Conservation (phyloP, 2,888 invertebrate species). For the Vesta saturnalis region DNA sequence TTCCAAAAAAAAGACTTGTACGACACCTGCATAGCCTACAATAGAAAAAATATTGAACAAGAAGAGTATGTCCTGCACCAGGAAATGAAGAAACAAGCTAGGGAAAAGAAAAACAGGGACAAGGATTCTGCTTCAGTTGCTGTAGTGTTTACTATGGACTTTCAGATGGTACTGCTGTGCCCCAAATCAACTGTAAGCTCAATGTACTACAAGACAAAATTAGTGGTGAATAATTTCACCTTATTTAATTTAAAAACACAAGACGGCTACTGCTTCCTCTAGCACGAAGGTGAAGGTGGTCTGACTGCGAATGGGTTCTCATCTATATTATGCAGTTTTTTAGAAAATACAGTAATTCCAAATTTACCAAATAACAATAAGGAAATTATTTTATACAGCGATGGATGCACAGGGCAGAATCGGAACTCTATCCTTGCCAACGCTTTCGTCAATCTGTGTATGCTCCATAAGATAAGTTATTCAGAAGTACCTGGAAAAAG, state of each 20-base stretch:
- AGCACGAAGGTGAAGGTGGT: neutral
- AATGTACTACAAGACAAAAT: too few relatives aligned
- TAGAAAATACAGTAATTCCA: neutral
- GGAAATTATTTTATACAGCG: neutral
- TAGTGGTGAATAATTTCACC: too few relatives aligned
- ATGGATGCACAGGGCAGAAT: neutral
- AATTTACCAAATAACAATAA: neutral
- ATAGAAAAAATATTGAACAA: neutral
- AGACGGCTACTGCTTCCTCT: neutral
- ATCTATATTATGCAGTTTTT: neutral
- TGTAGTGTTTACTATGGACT: too few relatives aligned
- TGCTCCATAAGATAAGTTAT: neutral
- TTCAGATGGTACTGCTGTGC: too few relatives aligned
- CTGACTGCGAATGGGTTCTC: neutral
- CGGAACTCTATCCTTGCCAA: neutral
- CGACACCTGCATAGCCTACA: neutral
- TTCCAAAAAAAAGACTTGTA: neutral
- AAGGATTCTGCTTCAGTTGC: too few relatives aligned
- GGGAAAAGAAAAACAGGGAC: too few relatives aligned
- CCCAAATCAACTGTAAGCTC: too few relatives aligned
- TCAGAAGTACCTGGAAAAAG: neutral
- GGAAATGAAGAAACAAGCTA: too few relatives aligned
- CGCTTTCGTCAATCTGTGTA: neutral
- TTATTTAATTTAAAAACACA: neutral
- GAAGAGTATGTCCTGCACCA: neutral